Conservation (phyloP, 2,888 invertebrate genomes). For the Saturnia japonica region DNA sequence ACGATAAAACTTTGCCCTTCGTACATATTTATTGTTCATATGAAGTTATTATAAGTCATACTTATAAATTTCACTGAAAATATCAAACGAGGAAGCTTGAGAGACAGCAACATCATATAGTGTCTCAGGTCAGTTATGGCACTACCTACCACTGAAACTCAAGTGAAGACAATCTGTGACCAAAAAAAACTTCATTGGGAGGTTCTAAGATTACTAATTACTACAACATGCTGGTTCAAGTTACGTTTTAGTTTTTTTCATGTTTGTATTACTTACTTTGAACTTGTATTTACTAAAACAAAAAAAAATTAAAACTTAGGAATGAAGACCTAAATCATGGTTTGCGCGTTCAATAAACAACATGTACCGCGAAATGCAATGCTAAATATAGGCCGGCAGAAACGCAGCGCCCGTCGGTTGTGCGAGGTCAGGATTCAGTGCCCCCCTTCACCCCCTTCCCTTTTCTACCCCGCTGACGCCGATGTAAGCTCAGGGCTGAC, state of each 20-base stretch:
- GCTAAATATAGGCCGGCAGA: conserved; percentile 72
- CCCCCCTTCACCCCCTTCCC: conserved; percentile 45
- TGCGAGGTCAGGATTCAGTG: conserved; percentile 72
- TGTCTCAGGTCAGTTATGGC: not conserved
- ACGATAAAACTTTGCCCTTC: not conserved
- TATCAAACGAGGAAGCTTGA: not conserved
- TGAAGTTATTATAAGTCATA: too few species aligned
- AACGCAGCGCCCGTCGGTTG: conserved; percentile 59
- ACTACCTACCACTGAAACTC: not conserved
- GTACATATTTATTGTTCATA: not conserved
- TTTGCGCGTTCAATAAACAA: conserved; percentile 38
- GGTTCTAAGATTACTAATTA: not conserved
- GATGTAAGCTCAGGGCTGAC: conserved; percentile 38
- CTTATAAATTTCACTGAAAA: not conserved
- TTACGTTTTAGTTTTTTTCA: not conserved
- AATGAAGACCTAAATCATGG: conserved; percentile 31
- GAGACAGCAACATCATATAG: not conserved
- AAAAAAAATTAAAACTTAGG: not conserved
- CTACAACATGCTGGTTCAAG: not conserved
- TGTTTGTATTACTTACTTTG: not conserved
- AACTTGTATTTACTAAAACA: not conserved
- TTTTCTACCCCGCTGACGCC: conserved; percentile 30
- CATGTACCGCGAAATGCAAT: conserved; percentile 59
- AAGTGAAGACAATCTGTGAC: not conserved
- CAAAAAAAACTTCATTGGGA: not conserved